Percentiles rank a stretch among this genome's conserved stretches.
Evolutionary conservation across 2,888 invertebrate genomes (phyloP).

Genomic region (Spialia ferax): DNA sequence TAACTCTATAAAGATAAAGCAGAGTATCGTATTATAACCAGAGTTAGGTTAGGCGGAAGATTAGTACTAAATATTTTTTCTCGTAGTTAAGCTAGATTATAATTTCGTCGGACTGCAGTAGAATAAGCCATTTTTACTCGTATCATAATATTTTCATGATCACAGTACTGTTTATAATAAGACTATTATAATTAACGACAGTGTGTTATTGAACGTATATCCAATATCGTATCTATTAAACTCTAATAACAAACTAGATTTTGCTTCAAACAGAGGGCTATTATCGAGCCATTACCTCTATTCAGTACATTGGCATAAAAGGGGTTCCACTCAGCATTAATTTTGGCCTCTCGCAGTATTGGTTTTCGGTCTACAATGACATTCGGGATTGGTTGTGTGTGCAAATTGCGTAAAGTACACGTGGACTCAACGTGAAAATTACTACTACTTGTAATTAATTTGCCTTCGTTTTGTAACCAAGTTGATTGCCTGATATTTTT

Average conservation of each 20-base stretch:
- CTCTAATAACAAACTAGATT: constrained; percentile 10
- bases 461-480: neutral
- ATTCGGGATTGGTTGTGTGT: constrained; percentile 21
- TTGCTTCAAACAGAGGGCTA: constrained; percentile 21
- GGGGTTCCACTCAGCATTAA: constrained; percentile 30
- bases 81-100: too few species aligned
- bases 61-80: too few species aligned
- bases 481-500: neutral
- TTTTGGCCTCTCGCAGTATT: constrained; percentile 27
- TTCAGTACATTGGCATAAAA: constrained; percentile 24
- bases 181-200: neutral
- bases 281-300: constrained; percentile 21
- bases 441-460: constrained; percentile 7
- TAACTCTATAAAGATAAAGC: neutral
- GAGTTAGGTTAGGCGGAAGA: neutral
- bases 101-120: too few species aligned
- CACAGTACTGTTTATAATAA: neutral
- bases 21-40: neutral
- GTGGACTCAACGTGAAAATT: constrained; percentile 10
- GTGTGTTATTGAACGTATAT: neutral
- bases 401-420: constrained; percentile 18
- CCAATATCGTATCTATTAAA: constrained; percentile 10
- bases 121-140: too few species aligned
- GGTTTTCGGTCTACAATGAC: constrained; percentile 28
- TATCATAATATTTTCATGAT: neutral